Percentiles rank a stretch among this genome's conserved stretches.
Conservation (phyloP, 2,888 invertebrate species). For the Glaucopsyche alexis region DNA sequence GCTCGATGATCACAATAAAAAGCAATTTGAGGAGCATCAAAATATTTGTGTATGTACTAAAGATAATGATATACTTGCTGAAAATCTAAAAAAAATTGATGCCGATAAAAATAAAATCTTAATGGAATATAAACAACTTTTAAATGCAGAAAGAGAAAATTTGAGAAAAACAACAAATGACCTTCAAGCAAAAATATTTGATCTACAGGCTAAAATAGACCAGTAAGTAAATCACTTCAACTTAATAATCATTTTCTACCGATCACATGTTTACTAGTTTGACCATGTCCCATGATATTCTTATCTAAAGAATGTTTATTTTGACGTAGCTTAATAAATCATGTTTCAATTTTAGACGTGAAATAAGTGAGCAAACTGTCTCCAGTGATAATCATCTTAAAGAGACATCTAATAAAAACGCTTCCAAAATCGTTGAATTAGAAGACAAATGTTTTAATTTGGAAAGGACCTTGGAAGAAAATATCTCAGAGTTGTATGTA, state of each 20-base stretch:
- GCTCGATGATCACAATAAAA: conserved; percentile 46
- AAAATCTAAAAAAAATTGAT: conserved; percentile 63
- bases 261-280: conserved; percentile 49
- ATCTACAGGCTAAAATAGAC: conserved; percentile 59
- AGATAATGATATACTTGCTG: conserved; percentile 67
- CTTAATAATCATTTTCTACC: not conserved
- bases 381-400: conserved; percentile 53
- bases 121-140: conserved; percentile 73
- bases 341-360: conserved; percentile 56
- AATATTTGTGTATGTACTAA: conserved; percentile 52
- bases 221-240: conserved; percentile 48
- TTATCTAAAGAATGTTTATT: conserved; percentile 40
- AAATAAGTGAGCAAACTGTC: conserved; percentile 47
- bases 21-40: conserved; percentile 48
- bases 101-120: conserved; percentile 61
- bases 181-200: conserved; percentile 55
- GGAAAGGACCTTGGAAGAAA: conserved; percentile 65
- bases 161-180: conserved; percentile 59
- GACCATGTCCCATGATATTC: conserved; percentile 51
- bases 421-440: conserved; percentile 60
- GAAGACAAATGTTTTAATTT: conserved; percentile 68
- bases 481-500: conserved; percentile 76
- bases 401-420: conserved; percentile 62
- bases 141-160: conserved; percentile 75
- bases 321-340: conserved; percentile 40